Evolutionary conservation across 37 sponge, comb jelly and placozoan genomes (phyloP), one percentile per base, ranked within the genome.

Genomic region (Corticium candelabrum): DNA sequence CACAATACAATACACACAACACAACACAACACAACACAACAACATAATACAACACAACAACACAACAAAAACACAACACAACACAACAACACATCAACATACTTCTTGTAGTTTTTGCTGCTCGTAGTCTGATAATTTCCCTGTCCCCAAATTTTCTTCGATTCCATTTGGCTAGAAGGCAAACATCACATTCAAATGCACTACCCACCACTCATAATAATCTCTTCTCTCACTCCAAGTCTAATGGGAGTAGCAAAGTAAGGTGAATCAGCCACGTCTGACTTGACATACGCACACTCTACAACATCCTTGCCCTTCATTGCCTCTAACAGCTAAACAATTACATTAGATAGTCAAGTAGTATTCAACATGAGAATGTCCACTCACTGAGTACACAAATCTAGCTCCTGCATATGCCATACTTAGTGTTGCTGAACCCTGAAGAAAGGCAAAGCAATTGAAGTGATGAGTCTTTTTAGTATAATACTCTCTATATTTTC

Each of bases 371-470:
- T n/a, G n/a, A n/a, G n/a, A n/a, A n/a, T n/a, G n/a, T n/a, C n/a
- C n/a, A n/a, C n/a, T n/a, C n/a, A n/a, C n/a, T n/a, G n/a, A n/a
- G n/a, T 67, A 40, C 2, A 76, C 74, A 78, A 89, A 95, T 74
- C 90, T 82, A 21, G 93, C 99, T 78, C 99, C 99, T 71, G 99
- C 99, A 82, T 88, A 98, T 0, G 99, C 99, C 99, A 98, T 98
- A 2, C 93, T 91, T 3, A 98, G 87, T 1, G 99, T 98, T 1
- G 99, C 99, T 43, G 99, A 98, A 2, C 99, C 99, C 94, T 94
- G 75, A 30, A 75, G 35, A 3, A 3, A 57, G 56, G 37, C 30
- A 68, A 21, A 3, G 41, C 40, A 67, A n/a, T n/a, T n/a, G n/a
- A n/a, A n/a, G n/a, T n/a, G n/a, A n/a, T n/a, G n/a, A n/a, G n/a